Evolutionary conservation across 2,888 invertebrate species (phyloP).

Genomic region (Napeogenes sylphis): DNA sequence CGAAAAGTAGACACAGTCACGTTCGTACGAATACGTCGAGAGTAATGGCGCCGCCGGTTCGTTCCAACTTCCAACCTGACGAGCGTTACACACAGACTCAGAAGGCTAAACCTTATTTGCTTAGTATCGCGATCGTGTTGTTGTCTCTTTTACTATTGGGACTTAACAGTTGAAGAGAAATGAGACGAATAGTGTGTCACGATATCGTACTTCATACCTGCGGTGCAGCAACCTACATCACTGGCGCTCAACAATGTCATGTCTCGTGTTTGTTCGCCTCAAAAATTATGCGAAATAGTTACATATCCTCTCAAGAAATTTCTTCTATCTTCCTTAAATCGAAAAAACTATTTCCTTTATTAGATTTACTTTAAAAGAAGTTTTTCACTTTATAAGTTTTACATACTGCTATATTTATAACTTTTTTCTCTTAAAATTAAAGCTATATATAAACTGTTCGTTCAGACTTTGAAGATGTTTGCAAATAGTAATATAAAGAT

Average conservation of each 20-base stretch:
- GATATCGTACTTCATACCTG: conserved; percentile 52
- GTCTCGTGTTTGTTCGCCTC: conserved; percentile 57
- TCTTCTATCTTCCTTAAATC: conserved; percentile 9
- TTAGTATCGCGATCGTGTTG: conserved; percentile 57
- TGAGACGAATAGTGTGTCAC: conserved; percentile 43
- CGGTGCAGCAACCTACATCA: conserved; percentile 74
- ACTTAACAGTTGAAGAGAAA: conserved; percentile 30
- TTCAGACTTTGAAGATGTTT: too few relatives aligned
- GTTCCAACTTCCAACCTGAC: conserved; percentile 56
- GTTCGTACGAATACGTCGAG: conserved; percentile 71
- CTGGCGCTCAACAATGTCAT: conserved; percentile 67
- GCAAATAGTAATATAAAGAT: too few relatives aligned
- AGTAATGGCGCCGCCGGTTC: conserved; percentile 71
- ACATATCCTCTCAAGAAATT: conserved; percentile 23
- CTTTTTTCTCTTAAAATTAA: too few relatives aligned
- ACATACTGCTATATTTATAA: too few relatives aligned
- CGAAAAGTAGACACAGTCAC: conserved; percentile 70
- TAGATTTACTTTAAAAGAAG: too few relatives aligned
- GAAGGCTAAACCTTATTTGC: conserved; percentile 74
- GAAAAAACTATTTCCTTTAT: too few relatives aligned
- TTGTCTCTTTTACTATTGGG: conserved; percentile 44
- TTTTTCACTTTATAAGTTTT: too few relatives aligned
- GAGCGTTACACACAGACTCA: conserved; percentile 65
- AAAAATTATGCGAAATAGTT: conserved; percentile 58
- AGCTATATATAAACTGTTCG: too few relatives aligned